Percentiles rank a stretch among this genome's conserved stretches.
phyloP scores from a whole-genome alignment of 2,113 vertebrate genomes.

The Pseudonaja textilis region DNA sequence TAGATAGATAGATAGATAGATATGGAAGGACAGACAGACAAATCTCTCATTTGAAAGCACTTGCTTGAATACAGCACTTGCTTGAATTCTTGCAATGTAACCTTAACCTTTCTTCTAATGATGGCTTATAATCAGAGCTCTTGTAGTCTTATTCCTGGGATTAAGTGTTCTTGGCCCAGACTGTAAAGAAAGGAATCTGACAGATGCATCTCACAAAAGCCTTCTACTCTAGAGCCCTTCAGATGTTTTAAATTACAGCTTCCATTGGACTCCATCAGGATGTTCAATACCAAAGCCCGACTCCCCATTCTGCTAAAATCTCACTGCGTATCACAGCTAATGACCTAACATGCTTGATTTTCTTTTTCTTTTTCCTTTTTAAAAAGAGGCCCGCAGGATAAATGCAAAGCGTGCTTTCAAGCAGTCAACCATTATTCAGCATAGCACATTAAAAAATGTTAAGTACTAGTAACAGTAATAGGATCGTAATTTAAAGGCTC shows the following conservation, averaged over 20 bases:
- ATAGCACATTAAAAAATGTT: neutral
- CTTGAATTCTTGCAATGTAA: neutral
- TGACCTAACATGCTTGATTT: neutral
- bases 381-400: neutral
- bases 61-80: neutral
- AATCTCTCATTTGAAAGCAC: neutral
- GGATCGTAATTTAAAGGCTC: neutral
- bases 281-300: neutral
- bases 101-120: neutral
- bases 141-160: neutral
- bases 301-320: neutral
- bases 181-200: neutral
- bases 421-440: neutral
- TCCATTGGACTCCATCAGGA: neutral
- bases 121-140: neutral
- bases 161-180: neutral
- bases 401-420: neutral
- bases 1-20: too few relatives aligned
- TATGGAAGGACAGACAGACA: neutral
- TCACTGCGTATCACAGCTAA: neutral
- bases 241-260: neutral
- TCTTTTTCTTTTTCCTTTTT: neutral
- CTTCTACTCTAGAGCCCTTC: neutral
- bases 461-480: neutral
- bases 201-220: neutral